Conservation (phyloP, 1,140 invertebrate genomes). For the Cyclina sinensis region DNA sequence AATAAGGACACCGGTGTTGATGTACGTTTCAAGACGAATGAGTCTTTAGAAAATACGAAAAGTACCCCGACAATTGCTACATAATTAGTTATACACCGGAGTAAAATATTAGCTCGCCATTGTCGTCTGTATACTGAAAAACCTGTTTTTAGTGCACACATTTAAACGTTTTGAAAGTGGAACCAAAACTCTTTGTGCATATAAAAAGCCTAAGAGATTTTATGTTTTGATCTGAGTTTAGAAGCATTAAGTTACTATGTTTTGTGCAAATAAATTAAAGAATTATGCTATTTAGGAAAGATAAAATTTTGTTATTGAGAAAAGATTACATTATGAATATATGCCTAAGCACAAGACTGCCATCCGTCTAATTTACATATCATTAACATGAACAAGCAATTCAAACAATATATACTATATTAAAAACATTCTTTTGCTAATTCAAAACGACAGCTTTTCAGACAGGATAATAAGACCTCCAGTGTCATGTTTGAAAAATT, state of each 20-base stretch:
- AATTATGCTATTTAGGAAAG: background rate
- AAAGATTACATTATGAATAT: conserved; percentile 22
- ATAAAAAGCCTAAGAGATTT: too few relatives aligned
- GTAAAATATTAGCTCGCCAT: too few relatives aligned
- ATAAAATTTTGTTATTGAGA: too few relatives aligned
- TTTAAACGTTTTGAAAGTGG: too few relatives aligned
- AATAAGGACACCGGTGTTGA: background rate
- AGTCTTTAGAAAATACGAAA: background rate
- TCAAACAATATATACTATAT: conserved; percentile 6
- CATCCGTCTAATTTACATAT: conserved; percentile 21
- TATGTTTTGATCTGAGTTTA: too few relatives aligned
- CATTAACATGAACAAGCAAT: background rate
- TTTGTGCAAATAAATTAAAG: too few relatives aligned
- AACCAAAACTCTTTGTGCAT: too few relatives aligned
- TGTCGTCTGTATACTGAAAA: too few relatives aligned
- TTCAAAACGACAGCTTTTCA: background rate
- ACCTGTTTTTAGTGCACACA: too few relatives aligned
- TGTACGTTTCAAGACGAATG: background rate
- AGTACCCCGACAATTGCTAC: background rate
- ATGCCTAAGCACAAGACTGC: background rate
- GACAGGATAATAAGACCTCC: background rate
- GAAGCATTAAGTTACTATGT: too few relatives aligned
- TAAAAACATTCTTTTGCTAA: background rate
- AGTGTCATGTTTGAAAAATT: conserved; percentile 1
- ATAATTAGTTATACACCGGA: too few relatives aligned